These are phyloP conservation scores for Ceratosolen fusciceps DNA, from an alignment of 1,140 invertebrate genomes.

Conservation along the genomic window DNA sequence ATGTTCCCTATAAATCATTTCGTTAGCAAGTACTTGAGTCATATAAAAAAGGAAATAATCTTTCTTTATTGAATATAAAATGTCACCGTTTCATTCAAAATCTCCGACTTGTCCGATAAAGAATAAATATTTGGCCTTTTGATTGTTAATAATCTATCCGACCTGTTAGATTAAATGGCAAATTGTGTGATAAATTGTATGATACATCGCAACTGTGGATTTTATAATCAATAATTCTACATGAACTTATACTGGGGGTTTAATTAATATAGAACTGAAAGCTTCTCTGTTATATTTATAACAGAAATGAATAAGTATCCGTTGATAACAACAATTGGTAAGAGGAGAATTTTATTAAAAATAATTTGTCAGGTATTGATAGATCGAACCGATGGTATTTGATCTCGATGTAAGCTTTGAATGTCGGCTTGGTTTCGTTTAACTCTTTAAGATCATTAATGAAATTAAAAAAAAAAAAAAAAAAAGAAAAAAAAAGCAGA, in stretches of 20 bases:
- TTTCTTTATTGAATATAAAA: too few relatives aligned
- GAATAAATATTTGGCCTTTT: too few relatives aligned
- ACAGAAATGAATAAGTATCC: conserved; percentile 34
- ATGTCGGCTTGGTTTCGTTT: neutral
- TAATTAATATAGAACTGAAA: conserved; percentile 11
- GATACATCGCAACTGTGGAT: too few relatives aligned
- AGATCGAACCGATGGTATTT: conserved; percentile 15
- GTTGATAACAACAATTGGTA: conserved; percentile 1
- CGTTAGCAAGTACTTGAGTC: too few relatives aligned
- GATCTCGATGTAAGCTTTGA: conserved; percentile 17
- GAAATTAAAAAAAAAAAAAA: conserved; percentile 26
- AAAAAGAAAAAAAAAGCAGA: too few relatives aligned
- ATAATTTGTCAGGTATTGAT: conserved; percentile 30
- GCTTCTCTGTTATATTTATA: neutral
- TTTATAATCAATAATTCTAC: neutral
- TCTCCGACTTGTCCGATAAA: too few relatives aligned
- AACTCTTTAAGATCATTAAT: conserved; percentile 23
- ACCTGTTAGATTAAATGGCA: too few relatives aligned
- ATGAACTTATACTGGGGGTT: neutral
- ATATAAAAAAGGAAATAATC: too few relatives aligned
- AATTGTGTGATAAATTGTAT: too few relatives aligned
- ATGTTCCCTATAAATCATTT: too few relatives aligned
- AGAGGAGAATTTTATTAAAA: conserved; percentile 15
- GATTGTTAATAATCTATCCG: too few relatives aligned
- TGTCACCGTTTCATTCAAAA: too few relatives aligned